Base-by-base conservation (phyloP, 2,888 invertebrate genomes). In the Hermaeophaga mercurialis region DNA sequence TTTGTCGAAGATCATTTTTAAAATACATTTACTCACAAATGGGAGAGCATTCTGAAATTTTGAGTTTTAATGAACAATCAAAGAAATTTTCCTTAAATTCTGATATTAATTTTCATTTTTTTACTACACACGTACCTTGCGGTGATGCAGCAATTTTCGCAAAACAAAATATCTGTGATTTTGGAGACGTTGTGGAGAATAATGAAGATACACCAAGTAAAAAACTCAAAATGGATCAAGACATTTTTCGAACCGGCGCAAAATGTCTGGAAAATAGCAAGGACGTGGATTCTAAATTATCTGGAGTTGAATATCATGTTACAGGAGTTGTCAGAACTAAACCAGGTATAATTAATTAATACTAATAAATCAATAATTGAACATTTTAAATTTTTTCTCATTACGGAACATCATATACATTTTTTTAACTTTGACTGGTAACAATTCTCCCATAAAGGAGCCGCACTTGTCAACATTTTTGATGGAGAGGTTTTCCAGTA, bases 131-230 rank as follows among this genome's bases (percentile, higher is more conserved):
- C 73, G 83, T 89, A 31, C 96, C 96, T 12, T 96, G 96, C 79
- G 96, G 96, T 0, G 96, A 96, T 82, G 94, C 94, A 9, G 89
- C 94, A 12, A 96, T 96, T 66, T 84, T 90, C 72, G 83, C 84
- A 0, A 88, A 85, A 63, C 68, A 71, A 74, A 66, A 63, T 44
- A 67, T 64, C 1, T 74, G 77, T 11, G 68, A 72, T 55, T 65
- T 67, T 53, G 67, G 67, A 12, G 54, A 68, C 52, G 38, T 61
- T 43, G n/a, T 65, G 55, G 36, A 36, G 19, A 39, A 49, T 19
- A 22, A 12, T 6, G 46, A 48, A 12, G 48, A 47, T n/a, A 24
- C 49, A 3, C 47, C 54, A 15, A 34, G 17, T 14, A 75, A 74
- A 66, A 71, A 63, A 45, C 61, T 59, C 50, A 73, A 68, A 62